Conservation (phyloP, 2,888 invertebrate species). For the Allacma fusca region DNA sequence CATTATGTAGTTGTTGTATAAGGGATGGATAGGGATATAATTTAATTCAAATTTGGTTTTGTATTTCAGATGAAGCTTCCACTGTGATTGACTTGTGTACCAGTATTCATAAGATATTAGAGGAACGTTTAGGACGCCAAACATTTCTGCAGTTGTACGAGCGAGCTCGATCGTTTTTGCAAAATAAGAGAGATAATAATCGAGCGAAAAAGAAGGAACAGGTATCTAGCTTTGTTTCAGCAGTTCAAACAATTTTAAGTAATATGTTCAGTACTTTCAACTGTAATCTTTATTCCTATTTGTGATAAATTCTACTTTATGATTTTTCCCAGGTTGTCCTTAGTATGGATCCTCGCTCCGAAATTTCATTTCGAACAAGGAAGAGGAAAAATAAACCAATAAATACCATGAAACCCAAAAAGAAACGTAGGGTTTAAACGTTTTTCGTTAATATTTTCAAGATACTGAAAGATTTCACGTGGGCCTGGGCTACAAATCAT, state of each 20-base stretch:
- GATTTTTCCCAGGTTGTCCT: not conserved
- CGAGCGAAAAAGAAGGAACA: constrained; percentile 41
- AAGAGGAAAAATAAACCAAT: not conserved
- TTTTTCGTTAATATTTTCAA: no score
- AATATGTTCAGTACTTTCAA: no score
- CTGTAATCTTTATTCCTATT: no score
- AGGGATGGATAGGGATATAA: no score
- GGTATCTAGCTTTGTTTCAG: constrained; percentile 2
- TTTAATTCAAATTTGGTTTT: no score
- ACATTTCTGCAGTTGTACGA: constrained; percentile 22
- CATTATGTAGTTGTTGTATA: no score
- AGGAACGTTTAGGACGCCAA: constrained; percentile 21
- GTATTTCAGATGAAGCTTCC: not conserved
- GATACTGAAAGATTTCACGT: no score
- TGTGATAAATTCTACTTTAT: no score
- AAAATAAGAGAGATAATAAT: constrained; percentile 28
- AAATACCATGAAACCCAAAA: not conserved
- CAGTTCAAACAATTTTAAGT: no score
- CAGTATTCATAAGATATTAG: constrained; percentile 26
- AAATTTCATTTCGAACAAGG: not conserved
- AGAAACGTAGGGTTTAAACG: not conserved
- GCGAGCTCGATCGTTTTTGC: not conserved
- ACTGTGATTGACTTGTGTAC: constrained; percentile 21
- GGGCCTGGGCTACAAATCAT: no score
- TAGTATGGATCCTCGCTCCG: not conserved